These are phyloP conservation scores for Burhinus bistriatus DNA, from an alignment of 2,113 vertebrate species.

Conservation along the genomic window DNA sequence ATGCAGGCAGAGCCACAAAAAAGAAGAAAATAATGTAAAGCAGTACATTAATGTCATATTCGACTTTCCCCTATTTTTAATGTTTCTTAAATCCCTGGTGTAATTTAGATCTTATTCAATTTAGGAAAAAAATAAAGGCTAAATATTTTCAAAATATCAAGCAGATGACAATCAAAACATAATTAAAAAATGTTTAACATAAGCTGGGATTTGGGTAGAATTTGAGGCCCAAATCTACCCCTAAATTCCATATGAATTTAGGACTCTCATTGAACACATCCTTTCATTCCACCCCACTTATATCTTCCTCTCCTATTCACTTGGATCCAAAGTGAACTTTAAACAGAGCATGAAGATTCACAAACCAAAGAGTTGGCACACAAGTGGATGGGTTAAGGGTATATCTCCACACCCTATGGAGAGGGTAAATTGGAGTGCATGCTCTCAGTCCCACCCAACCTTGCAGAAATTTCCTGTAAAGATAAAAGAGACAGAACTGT, in stretches of 20 bases:
- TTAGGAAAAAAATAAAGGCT: constrained; percentile 1
- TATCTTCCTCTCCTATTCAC: neutral
- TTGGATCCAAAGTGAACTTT: neutral
- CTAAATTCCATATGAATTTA: neutral
- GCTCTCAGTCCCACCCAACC: neutral
- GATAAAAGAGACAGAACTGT: neutral
- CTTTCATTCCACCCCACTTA: neutral
- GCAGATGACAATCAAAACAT: neutral
- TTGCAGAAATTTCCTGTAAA: neutral
- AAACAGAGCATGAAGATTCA: neutral
- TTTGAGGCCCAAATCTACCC: neutral
- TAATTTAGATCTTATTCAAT: neutral
- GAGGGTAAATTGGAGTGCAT: neutral
- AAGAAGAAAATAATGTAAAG: constrained; percentile 28
- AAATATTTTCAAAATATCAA: constrained; percentile 31
- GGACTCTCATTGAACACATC: neutral
- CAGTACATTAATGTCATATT: neutral
- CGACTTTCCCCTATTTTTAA: neutral
- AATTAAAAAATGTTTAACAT: neutral
- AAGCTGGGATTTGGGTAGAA: neutral
- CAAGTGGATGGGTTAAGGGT: neutral
- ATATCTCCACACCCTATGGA: neutral
- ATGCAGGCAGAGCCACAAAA: constrained; percentile 5
- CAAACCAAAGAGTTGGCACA: neutral
- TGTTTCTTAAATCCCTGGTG: neutral